Evolutionary conservation across 2,113 vertebrate species (phyloP), one percentile per base, ranked within the genome.

Genomic region (Hippoglossus stenolepis): DNA sequence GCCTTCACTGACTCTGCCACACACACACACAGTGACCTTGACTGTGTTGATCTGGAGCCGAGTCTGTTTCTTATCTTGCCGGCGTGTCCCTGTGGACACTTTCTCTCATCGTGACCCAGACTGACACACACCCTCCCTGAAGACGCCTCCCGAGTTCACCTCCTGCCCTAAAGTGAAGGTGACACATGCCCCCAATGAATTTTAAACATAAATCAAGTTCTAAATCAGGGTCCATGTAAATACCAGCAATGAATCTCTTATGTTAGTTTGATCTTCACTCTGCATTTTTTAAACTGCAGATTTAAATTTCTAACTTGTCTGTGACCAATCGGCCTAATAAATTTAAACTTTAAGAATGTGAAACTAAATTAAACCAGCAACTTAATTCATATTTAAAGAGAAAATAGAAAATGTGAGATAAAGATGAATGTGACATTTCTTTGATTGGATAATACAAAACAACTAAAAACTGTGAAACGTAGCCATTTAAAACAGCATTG

Each of bases 61-160:
- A 76, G 85, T 89, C 88, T 90, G 88, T 80, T 92, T 92, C 82
- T 70, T 78, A 80, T 90, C 87, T 84, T 3, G 59, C 71, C 65
- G 65, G 11, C n/a, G 53, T 47, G 69, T 86, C 87, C 80, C 83
- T 5, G 57, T 75, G 82, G 89, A 87, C 72, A 35, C 74, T 79
- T 56, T 66, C 80, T 83, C 83, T 84, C 86, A 71, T 88, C 71
- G 0, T 83, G 79, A 92, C 86, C 76, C 65, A 58, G 62, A 80
- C 75, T 61, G 77, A 90, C 84, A 75, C 65, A 64, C 28, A 5
- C 31, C 6, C 12, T 85, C 73, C 74, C 74, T 70, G 0, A 78
- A 75, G 76, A 82, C 79, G 58, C 73, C 54, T 80, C 64, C 61
- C 38, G 51, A 64, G 7, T 2, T 70, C 70, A 66, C 65, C 73